A percentile compares a stretch with the other conserved stretches of the same genome.
These are phyloP conservation scores for Meganola albula DNA, from an alignment of 2,888 invertebrate genomes.

Conservation along the genomic window DNA sequence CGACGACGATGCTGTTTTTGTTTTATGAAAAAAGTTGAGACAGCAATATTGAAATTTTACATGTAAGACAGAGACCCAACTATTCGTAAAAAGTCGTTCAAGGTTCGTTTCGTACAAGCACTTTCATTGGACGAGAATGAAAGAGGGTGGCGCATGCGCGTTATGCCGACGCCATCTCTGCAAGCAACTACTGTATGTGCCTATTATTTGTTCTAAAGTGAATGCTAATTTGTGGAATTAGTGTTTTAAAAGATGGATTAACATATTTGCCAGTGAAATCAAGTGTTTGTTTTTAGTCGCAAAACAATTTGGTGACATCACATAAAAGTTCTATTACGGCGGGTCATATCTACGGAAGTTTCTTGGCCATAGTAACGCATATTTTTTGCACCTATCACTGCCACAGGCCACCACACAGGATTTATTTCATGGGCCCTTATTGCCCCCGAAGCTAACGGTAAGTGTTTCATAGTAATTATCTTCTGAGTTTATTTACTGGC, in stretches of 20 bases:
- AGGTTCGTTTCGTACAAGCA: slow-evolving; percentile 47
- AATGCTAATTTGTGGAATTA: slow-evolving; percentile 51
- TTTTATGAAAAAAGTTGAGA: slow-evolving; percentile 14
- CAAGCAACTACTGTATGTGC: slow-evolving; percentile 65
- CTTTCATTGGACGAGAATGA: slow-evolving; percentile 59
- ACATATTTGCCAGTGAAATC: slow-evolving; percentile 45
- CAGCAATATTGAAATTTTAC: slow-evolving; percentile 1
- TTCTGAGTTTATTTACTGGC: no score
- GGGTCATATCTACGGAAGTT: slow-evolving; percentile 68
- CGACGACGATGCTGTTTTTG: no score
- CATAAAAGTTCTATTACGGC: slow-evolving; percentile 44
- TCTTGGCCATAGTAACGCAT: slow-evolving; percentile 70
- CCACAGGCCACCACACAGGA: slow-evolving; percentile 44
- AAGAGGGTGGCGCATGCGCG: slow-evolving; percentile 77
- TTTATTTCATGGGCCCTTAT: slow-evolving; percentile 57
- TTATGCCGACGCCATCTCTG: slow-evolving; percentile 77
- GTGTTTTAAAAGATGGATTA: slow-evolving; percentile 61
- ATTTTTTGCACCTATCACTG: slow-evolving; percentile 69
- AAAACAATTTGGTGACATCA: slow-evolving; percentile 40
- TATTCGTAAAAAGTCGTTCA: slow-evolving; percentile 46
- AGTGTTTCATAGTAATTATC: slow-evolving; percentile 43
- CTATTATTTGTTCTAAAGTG: slow-evolving; percentile 57
- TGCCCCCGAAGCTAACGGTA: slow-evolving; percentile 55
- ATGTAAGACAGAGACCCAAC: slow-evolving; percentile 30
- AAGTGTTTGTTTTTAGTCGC: slow-evolving; percentile 45